These are phyloP conservation scores for Malacoctenus gilli DNA, from an alignment of 2,797 vertebrate species.

Conservation along the genomic window DNA sequence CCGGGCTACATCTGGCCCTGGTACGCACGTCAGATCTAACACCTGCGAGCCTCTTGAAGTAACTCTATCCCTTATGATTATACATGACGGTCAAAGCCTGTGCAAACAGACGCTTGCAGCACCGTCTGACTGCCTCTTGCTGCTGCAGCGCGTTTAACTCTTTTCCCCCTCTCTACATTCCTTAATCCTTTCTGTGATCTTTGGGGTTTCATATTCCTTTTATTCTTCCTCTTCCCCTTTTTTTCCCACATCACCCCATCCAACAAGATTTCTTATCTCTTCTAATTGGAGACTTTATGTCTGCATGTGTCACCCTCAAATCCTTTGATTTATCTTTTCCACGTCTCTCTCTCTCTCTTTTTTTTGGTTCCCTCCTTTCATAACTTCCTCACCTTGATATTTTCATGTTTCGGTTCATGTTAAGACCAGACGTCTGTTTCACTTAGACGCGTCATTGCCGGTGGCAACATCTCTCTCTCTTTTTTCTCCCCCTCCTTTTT, in stretches of 20 bases:
- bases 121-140: slow-evolving; percentile 55
- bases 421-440: slow-evolving; percentile 64
- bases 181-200: slow-evolving; percentile 72
- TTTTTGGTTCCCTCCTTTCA: slow-evolving; percentile 47
- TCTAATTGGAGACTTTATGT: slow-evolving; percentile 75
- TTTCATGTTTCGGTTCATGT: slow-evolving; percentile 62
- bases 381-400: slow-evolving; percentile 60
- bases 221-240: slow-evolving; percentile 29
- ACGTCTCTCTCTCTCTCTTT: background rate
- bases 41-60: slow-evolving; percentile 79
- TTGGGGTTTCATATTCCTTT: slow-evolving; percentile 33
- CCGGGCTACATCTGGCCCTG: slow-evolving; percentile 69
- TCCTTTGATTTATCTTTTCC: slow-evolving; percentile 73
- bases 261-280: slow-evolving; percentile 71
- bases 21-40: slow-evolving; percentile 79
- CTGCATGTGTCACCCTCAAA: slow-evolving; percentile 50
- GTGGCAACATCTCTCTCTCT: slow-evolving; percentile 9
- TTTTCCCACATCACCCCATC: slow-evolving; percentile 53
- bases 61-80: slow-evolving; percentile 79
- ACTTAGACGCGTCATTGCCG: slow-evolving; percentile 55
- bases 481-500: slow-evolving; percentile 8
- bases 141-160: slow-evolving; percentile 40
- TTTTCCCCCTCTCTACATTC: slow-evolving; percentile 54
- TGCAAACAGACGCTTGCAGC: slow-evolving; percentile 73
- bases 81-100: slow-evolving; percentile 75